These are phyloP conservation scores for Hydractinia symbiolongicarpus DNA, from an alignment of 30 jellyfish, hydroid and myxozoan species.

Conservation along the genomic window DNA sequence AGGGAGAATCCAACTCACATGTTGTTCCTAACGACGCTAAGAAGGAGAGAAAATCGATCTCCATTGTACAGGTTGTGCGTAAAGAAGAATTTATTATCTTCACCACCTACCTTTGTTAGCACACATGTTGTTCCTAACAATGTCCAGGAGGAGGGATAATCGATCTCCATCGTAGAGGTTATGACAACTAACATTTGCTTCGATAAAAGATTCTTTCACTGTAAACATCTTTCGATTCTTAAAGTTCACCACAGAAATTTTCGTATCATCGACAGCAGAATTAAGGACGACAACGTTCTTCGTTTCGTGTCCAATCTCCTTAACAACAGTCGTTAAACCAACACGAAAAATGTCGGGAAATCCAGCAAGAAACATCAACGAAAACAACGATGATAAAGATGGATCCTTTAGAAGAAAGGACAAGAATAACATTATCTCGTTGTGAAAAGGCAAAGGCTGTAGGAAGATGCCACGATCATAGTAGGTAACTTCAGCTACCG, in stretches of 20 bases:
- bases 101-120: slow-evolving; percentile 33
- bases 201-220: slow-evolving; percentile 67
- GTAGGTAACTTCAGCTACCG: no score
- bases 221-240: slow-evolving; percentile 52
- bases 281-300: slow-evolving; percentile 63
- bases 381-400: slow-evolving; percentile 50
- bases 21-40: no score
- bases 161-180: slow-evolving; percentile 55
- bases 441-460: background rate
- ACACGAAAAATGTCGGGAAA: slow-evolving; percentile 64
- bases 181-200: slow-evolving; percentile 34
- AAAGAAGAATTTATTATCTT: no score
- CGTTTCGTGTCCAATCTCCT: slow-evolving; percentile 49
- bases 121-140: slow-evolving; percentile 46
- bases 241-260: slow-evolving; percentile 46
- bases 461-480: no score
- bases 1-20: no score
- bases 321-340: slow-evolving; percentile 7
- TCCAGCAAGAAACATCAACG: slow-evolving; percentile 92
- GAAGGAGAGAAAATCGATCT: no score
- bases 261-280: slow-evolving; percentile 49
- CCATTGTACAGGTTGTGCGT: no score
- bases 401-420: slow-evolving; percentile 60
- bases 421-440: background rate
- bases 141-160: slow-evolving; percentile 42